Evolutionary conservation across 30 jellyfish, hydroid and myxozoan species (phyloP).

Genomic region (Pelagia noctiluca): DNA sequence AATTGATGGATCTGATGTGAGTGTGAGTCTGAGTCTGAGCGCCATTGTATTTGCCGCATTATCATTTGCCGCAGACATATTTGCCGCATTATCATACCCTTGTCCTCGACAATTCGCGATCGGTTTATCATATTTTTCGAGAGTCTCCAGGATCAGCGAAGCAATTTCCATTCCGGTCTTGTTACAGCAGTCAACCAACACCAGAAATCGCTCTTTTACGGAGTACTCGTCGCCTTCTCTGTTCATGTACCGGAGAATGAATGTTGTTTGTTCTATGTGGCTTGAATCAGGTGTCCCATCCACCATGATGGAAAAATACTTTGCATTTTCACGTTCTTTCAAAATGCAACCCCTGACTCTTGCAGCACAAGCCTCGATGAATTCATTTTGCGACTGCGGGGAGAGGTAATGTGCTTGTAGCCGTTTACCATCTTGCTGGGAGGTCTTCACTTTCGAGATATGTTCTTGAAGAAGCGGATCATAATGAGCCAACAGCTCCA

Average conservation of each 20-base stretch:
- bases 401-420: too few species aligned
- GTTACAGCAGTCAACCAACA: conserved; percentile 33
- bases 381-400: neutral
- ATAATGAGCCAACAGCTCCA: conserved; percentile 53
- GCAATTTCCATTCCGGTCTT: conserved; percentile 55
- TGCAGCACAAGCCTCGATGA: too few species aligned
- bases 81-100: too few species aligned
- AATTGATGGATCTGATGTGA: neutral
- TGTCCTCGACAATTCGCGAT: conserved; percentile 73
- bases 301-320: neutral
- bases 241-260: conserved; percentile 61
- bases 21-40: too few species aligned
- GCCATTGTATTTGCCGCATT: conserved; percentile 25
- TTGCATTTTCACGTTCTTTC: too few species aligned
- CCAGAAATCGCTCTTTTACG: conserved; percentile 40
- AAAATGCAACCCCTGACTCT: too few species aligned
- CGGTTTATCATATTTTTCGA: conserved; percentile 39
- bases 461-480: conserved; percentile 71
- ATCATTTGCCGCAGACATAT: too few species aligned
- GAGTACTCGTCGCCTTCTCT: conserved; percentile 17
- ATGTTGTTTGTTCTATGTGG: conserved; percentile 61
- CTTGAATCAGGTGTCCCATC: conserved; percentile 37
- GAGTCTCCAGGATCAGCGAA: conserved; percentile 28
- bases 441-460: conserved; percentile 30
- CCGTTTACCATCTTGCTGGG: conserved; percentile 22